Evolutionary conservation across 2,888 invertebrate genomes (phyloP).

Genomic region (Scaptomyza flava): DNA sequence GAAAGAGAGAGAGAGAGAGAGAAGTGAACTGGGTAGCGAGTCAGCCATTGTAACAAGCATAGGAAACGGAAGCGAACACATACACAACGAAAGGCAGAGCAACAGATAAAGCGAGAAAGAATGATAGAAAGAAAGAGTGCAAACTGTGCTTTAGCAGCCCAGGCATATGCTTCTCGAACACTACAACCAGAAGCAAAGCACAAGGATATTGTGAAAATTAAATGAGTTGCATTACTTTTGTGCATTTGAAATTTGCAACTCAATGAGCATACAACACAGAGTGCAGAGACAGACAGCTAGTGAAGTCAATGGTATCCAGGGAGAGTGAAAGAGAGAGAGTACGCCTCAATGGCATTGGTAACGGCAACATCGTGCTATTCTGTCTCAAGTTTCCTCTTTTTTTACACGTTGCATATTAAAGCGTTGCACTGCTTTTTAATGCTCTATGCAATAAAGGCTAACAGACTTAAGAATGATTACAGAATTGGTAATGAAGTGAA

Average conservation of each 20-base stretch:
- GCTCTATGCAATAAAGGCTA: conserved; percentile 15
- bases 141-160: conserved; percentile 14
- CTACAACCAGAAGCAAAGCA: conserved; percentile 59
- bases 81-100: conserved; percentile 20
- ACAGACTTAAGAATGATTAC: neutral
- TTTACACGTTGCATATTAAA: conserved; percentile 70
- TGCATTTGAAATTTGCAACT: conserved; percentile 80
- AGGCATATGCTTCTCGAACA: conserved; percentile 59
- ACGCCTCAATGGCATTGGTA: conserved; percentile 22
- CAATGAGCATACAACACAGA: conserved; percentile 66
- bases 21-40: conserved; percentile 39
- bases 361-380: conserved; percentile 60
- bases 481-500: too few relatives aligned
- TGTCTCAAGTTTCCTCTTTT: conserved; percentile 55
- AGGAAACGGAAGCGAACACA: conserved; percentile 66
- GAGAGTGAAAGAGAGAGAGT: conserved; percentile 3
- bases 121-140: conserved; percentile 8
- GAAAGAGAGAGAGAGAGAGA: conserved; percentile 1
- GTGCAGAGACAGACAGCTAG: conserved; percentile 12
- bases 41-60: conserved; percentile 63
- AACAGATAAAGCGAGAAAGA: conserved; percentile 21
- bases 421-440: conserved; percentile 29
- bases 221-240: conserved; percentile 80
- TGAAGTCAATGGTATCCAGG: conserved; percentile 16
- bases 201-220: conserved; percentile 80